Conservation (phyloP, 2,113 vertebrate species). For the Pluvialis apricaria region DNA sequence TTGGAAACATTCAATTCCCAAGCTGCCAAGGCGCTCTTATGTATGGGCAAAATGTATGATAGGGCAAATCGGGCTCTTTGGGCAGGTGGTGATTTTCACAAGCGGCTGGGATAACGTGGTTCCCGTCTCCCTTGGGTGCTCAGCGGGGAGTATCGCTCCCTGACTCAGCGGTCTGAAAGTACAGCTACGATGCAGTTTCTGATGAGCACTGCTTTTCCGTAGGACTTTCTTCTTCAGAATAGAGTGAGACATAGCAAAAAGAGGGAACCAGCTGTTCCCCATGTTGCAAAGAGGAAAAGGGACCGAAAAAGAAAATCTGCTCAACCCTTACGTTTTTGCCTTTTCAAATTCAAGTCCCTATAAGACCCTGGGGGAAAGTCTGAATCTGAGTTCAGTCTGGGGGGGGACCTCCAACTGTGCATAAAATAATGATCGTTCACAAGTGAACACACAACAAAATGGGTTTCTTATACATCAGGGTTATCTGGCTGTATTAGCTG, state of each 20-base stretch:
- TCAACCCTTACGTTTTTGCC: not conserved
- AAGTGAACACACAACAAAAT: not conserved
- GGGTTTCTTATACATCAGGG: not conserved
- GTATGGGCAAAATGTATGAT: fast-evolving
- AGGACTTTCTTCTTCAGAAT: not conserved
- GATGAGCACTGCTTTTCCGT: not conserved
- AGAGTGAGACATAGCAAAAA: not conserved
- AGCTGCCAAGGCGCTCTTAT: not conserved
- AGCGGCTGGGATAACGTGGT: not conserved
- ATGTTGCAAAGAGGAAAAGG: not conserved
- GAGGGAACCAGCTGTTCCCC: not conserved
- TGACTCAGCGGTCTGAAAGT: not conserved
- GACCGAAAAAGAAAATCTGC: not conserved
- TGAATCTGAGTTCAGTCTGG: not conserved
- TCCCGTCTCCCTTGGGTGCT: not conserved
- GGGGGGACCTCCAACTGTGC: not conserved
- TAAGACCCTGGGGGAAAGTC: not conserved
- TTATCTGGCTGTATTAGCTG: not conserved
- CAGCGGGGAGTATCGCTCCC: fast-evolving
- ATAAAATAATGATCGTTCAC: not conserved
- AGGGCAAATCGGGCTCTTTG: not conserved
- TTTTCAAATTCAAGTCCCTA: not conserved
- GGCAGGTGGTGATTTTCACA: not conserved
- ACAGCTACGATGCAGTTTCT: not conserved
- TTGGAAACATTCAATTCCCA: not conserved